A percentile compares a stretch with the other conserved stretches of the same genome.
phyloP scores from a whole-genome alignment of 1,140 invertebrate species.

The Drosophila ogumai region DNA sequence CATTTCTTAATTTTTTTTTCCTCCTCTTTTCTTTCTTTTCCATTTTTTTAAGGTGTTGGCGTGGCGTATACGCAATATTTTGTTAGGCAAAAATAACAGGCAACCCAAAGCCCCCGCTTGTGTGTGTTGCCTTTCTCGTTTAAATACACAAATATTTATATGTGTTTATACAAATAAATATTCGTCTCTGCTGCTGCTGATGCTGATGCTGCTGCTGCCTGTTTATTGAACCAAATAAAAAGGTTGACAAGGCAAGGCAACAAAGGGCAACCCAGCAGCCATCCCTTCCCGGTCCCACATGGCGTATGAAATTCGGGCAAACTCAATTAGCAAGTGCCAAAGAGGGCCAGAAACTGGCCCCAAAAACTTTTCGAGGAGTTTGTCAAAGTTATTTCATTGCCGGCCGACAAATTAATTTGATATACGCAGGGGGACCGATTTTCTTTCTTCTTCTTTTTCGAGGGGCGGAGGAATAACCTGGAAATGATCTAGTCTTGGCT shows the following conservation, averaged over 20 bases:
- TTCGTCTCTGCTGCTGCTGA: slow-evolving; percentile 1
- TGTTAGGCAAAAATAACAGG: slow-evolving; percentile 58
- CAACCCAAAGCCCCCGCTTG: neutral
- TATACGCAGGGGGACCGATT: slow-evolving; percentile 22
- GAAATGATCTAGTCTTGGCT: slow-evolving; percentile 18
- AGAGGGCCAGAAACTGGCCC: slow-evolving; percentile 4
- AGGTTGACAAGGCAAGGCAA: slow-evolving; percentile 40
- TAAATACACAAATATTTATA: slow-evolving; percentile 39
- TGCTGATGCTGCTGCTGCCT: neutral
- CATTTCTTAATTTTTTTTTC: slow-evolving; percentile 15
- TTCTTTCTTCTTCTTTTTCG: neutral
- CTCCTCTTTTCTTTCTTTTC: neutral
- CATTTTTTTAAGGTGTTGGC: slow-evolving; percentile 41
- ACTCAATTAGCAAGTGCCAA: slow-evolving; percentile 56
- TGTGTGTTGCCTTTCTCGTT: slow-evolving; percentile 25
- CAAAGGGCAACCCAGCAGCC: slow-evolving; percentile 4
- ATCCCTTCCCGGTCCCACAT: slow-evolving; percentile 38
- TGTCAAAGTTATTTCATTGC: slow-evolving; percentile 53
- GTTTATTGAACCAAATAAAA: slow-evolving; percentile 52
- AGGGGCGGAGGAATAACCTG: slow-evolving; percentile 20
- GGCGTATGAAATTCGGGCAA: slow-evolving; percentile 40
- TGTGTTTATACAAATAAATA: slow-evolving; percentile 52
- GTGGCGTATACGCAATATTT: slow-evolving; percentile 59
- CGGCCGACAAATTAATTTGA: slow-evolving; percentile 51
- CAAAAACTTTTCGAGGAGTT: slow-evolving; percentile 34